Evolutionary conservation across 2,113 vertebrate genomes (phyloP).

Genomic region (Oplegnathus fasciatus): DNA sequence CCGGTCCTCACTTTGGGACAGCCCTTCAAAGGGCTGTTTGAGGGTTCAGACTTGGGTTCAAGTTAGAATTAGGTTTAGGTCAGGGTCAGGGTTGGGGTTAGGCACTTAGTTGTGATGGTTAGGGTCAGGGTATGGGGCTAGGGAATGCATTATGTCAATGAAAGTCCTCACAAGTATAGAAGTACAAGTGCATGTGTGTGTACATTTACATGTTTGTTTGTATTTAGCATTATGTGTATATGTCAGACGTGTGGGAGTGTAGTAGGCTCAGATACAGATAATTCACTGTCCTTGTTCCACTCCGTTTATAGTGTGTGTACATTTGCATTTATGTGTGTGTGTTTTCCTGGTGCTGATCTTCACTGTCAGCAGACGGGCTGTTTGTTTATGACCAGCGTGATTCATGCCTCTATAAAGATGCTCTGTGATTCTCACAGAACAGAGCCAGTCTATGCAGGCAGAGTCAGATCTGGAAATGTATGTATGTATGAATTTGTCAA

Average conservation of each 20-base stretch:
- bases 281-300: constrained; percentile 48
- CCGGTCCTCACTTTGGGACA: too few species aligned
- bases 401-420: constrained; percentile 52
- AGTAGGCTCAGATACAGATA: constrained; percentile 30
- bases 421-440: constrained; percentile 55
- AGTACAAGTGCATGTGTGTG: constrained; percentile 11
- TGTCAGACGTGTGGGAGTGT: not conserved
- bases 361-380: constrained; percentile 27
- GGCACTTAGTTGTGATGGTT: too few species aligned
- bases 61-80: too few species aligned
- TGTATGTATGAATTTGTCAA: too few species aligned
- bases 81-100: too few species aligned
- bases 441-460: not conserved
- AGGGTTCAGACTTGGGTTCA: too few species aligned
- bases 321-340: constrained; percentile 11
- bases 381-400: constrained; percentile 66
- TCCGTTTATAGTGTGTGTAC: constrained; percentile 62
- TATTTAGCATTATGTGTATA: not conserved
- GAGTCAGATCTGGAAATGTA: not conserved
- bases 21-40: too few species aligned
- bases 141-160: too few species aligned
- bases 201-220: not conserved
- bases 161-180: too few species aligned
- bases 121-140: too few species aligned
- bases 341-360: constrained; percentile 26